phyloP scores from a whole-genome alignment of 1,140 invertebrate species.

The Drosophila virilis region DNA sequence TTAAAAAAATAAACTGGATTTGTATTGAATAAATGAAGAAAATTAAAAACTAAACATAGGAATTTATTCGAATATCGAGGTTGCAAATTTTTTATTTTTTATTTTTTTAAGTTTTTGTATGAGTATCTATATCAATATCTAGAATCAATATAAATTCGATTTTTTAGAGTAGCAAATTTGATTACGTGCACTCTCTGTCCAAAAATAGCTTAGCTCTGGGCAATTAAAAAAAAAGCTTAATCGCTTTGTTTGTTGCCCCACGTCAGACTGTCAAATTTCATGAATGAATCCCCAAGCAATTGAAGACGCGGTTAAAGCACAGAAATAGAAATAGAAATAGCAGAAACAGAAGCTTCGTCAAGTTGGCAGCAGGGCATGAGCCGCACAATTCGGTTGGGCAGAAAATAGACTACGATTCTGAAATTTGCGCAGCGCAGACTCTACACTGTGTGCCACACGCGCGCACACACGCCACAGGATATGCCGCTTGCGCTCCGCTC shows the following conservation, averaged over 20 bases:
- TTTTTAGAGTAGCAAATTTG: constrained; percentile 15
- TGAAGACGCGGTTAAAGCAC: constrained; percentile 49
- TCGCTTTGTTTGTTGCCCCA: constrained; percentile 48
- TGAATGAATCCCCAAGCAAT: constrained; percentile 70
- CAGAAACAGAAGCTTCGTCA: constrained; percentile 67
- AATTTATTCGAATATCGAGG: no score
- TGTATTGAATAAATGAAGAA: no score
- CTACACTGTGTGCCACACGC: constrained; percentile 39
- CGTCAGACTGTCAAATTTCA: constrained; percentile 73
- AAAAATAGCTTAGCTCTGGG: constrained; percentile 55
- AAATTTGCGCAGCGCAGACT: constrained; percentile 71
- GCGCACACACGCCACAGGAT: constrained; percentile 15
- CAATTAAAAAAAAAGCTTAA: constrained; percentile 74
- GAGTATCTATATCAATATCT: background rate
- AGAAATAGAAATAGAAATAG: constrained; percentile 21
- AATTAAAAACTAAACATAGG: no score
- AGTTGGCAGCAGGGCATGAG: constrained; percentile 57
- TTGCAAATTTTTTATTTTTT: background rate
- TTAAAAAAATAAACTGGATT: no score
- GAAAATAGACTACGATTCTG: constrained; percentile 63
- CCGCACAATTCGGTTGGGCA: constrained; percentile 45
- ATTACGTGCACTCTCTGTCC: constrained; percentile 22
- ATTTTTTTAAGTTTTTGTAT: background rate
- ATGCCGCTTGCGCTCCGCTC: constrained; percentile 23
- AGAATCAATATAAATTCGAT: constrained; percentile 1